These are phyloP conservation scores for Pseudoips prasinana DNA, from an alignment of 2,888 invertebrate species.

Conservation along the genomic window DNA sequence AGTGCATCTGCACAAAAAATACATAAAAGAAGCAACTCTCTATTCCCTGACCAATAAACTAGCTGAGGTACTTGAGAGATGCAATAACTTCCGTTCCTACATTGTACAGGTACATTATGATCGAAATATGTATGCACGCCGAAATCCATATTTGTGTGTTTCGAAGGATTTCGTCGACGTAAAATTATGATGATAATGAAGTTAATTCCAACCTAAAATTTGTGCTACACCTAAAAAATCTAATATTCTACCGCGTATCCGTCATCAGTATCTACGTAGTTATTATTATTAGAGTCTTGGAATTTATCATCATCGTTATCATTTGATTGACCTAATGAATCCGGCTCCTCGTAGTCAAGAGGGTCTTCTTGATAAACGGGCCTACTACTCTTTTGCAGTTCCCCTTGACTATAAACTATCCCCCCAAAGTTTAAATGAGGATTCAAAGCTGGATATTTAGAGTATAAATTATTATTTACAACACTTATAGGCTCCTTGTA, in stretches of 20 bases:
- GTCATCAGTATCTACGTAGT: slow-evolving; percentile 52
- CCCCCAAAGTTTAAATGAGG: slow-evolving; percentile 45
- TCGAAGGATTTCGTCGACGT: no score
- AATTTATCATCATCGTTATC: slow-evolving; percentile 45
- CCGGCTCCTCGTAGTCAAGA: slow-evolving; percentile 39
- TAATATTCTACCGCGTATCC: slow-evolving; percentile 56
- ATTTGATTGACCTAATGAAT: slow-evolving; percentile 45
- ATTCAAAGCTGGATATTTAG: slow-evolving; percentile 44
- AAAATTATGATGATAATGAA: no score
- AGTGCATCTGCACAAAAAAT: no score
- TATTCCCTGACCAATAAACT: no score
- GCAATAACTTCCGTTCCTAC: no score
- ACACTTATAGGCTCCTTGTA: slow-evolving; percentile 23
- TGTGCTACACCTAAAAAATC: no score
- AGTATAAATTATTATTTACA: slow-evolving; percentile 37
- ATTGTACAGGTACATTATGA: no score
- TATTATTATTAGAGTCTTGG: slow-evolving; percentile 56
- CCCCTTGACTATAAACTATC: slow-evolving; percentile 45
- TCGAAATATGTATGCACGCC: no score
- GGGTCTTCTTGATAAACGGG: slow-evolving; percentile 31
- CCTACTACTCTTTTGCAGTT: slow-evolving; percentile 26
- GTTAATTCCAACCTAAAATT: no score
- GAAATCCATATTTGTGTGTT: no score
- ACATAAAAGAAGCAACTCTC: no score
- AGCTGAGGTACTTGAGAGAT: no score